Evolutionary conservation across 2,888 invertebrate genomes (phyloP).

Genomic region (Stramonita haemastoma): DNA sequence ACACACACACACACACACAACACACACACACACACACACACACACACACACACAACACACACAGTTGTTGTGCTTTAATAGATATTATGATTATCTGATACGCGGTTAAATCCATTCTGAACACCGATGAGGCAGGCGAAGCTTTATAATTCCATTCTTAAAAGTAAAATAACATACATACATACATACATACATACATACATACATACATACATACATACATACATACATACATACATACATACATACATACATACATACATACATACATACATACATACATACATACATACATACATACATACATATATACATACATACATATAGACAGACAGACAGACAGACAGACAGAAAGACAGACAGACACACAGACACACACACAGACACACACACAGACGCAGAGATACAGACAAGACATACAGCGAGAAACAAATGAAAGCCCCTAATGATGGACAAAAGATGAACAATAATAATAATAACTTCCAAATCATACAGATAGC

Average conservation of each 20-base stretch:
- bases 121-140: too few relatives aligned
- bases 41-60: conserved; percentile 17
- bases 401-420: neutral
- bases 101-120: too few relatives aligned
- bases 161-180: neutral
- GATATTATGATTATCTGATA: too few relatives aligned
- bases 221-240: neutral
- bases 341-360: neutral
- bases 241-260: neutral
- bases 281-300: neutral
- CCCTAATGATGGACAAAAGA: too few relatives aligned
- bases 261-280: neutral
- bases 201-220: neutral
- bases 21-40: neutral
- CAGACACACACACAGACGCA: neutral
- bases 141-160: too few relatives aligned
- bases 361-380: conserved; percentile 4
- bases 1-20: neutral
- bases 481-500: too few relatives aligned
- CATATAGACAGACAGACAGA: neutral
- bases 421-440: neutral
- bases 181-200: neutral
- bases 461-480: too few relatives aligned
- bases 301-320: neutral
- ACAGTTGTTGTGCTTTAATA: too few relatives aligned